These are phyloP conservation scores for Platalea minor DNA, from an alignment of 2,797 vertebrate species.

Conservation along the genomic window DNA sequence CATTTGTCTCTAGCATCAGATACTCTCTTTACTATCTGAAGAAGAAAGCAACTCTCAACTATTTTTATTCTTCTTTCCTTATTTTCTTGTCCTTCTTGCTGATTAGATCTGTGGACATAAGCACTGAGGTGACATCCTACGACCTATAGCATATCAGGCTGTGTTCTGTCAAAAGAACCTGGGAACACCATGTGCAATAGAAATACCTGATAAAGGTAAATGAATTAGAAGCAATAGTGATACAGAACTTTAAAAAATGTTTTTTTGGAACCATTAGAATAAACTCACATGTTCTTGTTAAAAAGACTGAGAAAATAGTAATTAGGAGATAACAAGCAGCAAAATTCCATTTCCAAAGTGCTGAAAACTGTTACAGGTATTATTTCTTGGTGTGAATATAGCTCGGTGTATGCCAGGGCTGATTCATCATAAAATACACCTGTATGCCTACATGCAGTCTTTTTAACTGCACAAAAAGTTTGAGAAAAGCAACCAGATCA, in stretches of 20 bases:
- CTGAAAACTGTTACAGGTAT: background rate
- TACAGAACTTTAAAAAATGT: background rate
- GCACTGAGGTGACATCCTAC: background rate
- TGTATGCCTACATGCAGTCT: background rate
- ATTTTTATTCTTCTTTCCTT: background rate
- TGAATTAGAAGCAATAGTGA: background rate
- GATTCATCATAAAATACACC: background rate
- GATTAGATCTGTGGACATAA: background rate
- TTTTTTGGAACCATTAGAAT: background rate
- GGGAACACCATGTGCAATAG: background rate
- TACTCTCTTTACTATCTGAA: background rate
- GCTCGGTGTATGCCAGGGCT: background rate
- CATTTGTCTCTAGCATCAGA: background rate
- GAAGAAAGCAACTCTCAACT: background rate
- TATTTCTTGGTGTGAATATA: background rate
- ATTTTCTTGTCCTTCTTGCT: background rate
- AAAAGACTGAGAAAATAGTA: background rate
- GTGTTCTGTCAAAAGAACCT: background rate
- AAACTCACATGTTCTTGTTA: background rate
- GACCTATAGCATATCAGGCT: background rate
- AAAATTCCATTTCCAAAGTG: background rate
- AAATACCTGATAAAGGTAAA: background rate
- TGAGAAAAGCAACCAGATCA: background rate
- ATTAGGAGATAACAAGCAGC: background rate
- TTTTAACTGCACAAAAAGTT: background rate